Percentiles rank a stretch among this genome's conserved stretches.
phyloP scores from a whole-genome alignment of 2,888 invertebrate species.

The Schrankia costaestrigalis region DNA sequence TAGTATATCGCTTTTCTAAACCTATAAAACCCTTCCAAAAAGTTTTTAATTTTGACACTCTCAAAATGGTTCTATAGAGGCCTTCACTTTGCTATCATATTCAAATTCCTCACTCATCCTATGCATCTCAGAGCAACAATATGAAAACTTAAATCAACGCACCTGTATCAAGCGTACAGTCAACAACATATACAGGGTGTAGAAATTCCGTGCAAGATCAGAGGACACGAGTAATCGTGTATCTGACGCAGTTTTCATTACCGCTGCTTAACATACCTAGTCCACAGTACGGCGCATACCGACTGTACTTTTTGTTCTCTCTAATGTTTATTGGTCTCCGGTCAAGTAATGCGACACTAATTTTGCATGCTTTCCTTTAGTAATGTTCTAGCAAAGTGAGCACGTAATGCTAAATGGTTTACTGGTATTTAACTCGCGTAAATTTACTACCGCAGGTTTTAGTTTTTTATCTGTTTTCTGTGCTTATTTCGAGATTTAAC shows the following conservation, averaged over 20 bases:
- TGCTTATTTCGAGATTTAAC: too few species aligned
- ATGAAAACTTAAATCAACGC: slow-evolving; percentile 6
- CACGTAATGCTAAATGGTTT: slow-evolving; percentile 26
- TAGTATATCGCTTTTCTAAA: too few species aligned
- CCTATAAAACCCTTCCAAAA: too few species aligned
- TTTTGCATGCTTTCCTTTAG: slow-evolving; percentile 37
- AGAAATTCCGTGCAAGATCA: slow-evolving; percentile 30
- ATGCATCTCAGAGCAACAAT: not conserved
- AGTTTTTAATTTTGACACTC: too few species aligned
- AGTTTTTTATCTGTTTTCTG: too few species aligned
- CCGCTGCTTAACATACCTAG: slow-evolving; percentile 66
- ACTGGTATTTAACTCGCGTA: slow-evolving; percentile 1
- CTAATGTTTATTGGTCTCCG: slow-evolving; percentile 51
- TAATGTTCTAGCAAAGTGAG: slow-evolving; percentile 27
- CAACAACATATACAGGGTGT: slow-evolving; percentile 26
- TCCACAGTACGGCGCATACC: slow-evolving; percentile 36
- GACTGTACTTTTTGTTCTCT: slow-evolving; percentile 48
- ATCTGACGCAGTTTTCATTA: slow-evolving; percentile 62
- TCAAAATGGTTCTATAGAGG: too few species aligned
- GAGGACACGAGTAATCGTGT: slow-evolving; percentile 43
- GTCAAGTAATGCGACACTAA: slow-evolving; percentile 44
- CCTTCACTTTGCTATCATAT: too few species aligned
- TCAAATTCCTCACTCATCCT: too few species aligned
- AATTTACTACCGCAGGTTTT: not conserved
- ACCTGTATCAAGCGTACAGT: slow-evolving; percentile 9